Conservation (phyloP, 1,140 invertebrate genomes). For the Platyscapa corneri region DNA sequence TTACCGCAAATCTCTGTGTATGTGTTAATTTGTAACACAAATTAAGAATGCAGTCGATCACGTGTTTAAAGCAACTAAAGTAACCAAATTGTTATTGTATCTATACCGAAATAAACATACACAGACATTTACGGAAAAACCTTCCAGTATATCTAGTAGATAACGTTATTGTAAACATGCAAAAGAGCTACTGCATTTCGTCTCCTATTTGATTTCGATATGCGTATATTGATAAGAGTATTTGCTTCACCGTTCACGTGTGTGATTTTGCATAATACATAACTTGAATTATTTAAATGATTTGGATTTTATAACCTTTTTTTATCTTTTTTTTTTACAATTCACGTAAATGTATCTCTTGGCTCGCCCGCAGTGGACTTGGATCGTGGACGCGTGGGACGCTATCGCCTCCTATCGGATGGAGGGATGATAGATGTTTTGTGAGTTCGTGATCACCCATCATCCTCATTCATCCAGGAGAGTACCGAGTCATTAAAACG, state of each 20-base stretch:
- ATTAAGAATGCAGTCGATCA: too few species aligned
- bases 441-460: constrained; percentile 68
- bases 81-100: neutral
- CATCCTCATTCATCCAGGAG: constrained; percentile 65
- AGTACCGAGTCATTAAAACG: constrained; percentile 50
- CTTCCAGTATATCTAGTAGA: constrained; percentile 28
- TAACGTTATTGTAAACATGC: neutral
- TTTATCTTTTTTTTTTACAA: constrained; percentile 51
- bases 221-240: constrained; percentile 28
- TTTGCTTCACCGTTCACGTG: constrained; percentile 24
- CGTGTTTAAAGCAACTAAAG: neutral
- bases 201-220: constrained; percentile 26
- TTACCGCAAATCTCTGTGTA: constrained; percentile 22
- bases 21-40: neutral
- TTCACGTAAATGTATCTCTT: constrained; percentile 69
- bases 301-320: constrained; percentile 3
- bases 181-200: constrained; percentile 28
- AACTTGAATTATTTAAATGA: constrained; percentile 10
- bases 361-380: constrained; percentile 73
- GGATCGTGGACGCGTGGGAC: constrained; percentile 73
- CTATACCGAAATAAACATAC: neutral
- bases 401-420: constrained; percentile 76
- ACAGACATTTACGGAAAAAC: constrained; percentile 20
- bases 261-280: constrained; percentile 35
- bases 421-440: constrained; percentile 75